Conservation (phyloP, 2,113 vertebrate species). For the Corythoichthys haematopterus region DNA sequence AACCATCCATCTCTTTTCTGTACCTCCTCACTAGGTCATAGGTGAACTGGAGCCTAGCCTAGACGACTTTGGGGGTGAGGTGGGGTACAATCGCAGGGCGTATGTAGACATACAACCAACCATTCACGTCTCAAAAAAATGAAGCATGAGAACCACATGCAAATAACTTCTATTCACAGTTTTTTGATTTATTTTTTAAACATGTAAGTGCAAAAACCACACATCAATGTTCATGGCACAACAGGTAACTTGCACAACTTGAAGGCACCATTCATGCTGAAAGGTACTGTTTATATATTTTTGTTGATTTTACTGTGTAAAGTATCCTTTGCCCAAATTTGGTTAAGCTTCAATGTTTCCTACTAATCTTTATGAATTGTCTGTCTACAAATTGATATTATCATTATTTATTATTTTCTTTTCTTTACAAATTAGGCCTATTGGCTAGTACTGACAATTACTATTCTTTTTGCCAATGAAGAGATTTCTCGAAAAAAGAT, state of each 20-base stretch:
- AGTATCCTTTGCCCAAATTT: background rate
- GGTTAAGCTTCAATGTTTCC: background rate
- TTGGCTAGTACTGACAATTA: background rate
- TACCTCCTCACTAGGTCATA: background rate
- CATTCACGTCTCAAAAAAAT: background rate
- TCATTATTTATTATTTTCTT: too few species aligned
- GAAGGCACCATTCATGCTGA: background rate
- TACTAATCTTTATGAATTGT: background rate
- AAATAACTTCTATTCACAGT: background rate
- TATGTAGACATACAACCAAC: background rate
- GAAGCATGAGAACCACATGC: background rate
- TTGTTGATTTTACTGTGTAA: background rate
- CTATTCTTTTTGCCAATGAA: background rate
- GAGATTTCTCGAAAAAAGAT: background rate
- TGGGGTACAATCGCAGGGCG: background rate
- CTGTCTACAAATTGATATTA: background rate
- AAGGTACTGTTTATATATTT: background rate
- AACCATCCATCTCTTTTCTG: background rate
- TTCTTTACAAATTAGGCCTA: background rate
- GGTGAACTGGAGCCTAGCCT: background rate
- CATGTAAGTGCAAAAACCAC: background rate
- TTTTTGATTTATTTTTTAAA: background rate
- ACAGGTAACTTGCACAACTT: background rate
- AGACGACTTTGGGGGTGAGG: background rate
- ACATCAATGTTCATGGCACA: background rate